Evolutionary conservation across 2,888 invertebrate genomes (phyloP).

Genomic region (Conops quadrifasciatus): DNA sequence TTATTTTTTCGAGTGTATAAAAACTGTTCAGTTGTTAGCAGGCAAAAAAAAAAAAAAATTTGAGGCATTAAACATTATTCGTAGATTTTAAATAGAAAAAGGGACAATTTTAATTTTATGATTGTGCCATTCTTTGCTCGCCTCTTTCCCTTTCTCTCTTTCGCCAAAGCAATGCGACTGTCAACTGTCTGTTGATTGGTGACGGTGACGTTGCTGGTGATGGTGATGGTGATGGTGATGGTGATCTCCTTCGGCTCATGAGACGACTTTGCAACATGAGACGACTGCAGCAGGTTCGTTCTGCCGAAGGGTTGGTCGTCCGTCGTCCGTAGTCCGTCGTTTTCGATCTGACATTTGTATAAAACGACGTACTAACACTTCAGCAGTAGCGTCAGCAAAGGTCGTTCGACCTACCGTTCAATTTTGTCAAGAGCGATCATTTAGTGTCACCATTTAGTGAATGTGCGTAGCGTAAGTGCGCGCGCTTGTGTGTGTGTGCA

Average conservation of each 20-base stretch:
- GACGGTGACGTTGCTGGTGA: background rate
- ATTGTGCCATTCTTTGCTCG: background rate
- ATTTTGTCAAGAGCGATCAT: too few relatives aligned
- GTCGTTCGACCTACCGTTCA: too few relatives aligned
- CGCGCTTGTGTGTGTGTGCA: background rate
- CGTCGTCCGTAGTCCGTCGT: background rate
- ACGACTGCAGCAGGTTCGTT: background rate
- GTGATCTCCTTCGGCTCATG: conserved; percentile 5
- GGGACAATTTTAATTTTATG: conserved; percentile 37
- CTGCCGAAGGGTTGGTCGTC: background rate
- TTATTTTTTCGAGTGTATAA: background rate
- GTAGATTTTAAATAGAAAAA: conserved; percentile 24
- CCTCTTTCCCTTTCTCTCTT: background rate
- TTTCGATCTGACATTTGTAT: background rate
- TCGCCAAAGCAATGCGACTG: background rate
- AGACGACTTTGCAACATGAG: background rate
- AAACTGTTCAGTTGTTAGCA: background rate
- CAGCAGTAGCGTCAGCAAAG: background rate
- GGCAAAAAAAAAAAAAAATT: too few relatives aligned
- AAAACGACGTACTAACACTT: background rate
- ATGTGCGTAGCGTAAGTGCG: background rate
- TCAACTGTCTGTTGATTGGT: background rate
- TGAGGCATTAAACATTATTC: conserved; percentile 14
- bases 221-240: background rate
- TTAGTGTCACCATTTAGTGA: conserved; percentile 2